Conservation (phyloP, 2,797 vertebrate species). For the Trachurus trachurus region DNA sequence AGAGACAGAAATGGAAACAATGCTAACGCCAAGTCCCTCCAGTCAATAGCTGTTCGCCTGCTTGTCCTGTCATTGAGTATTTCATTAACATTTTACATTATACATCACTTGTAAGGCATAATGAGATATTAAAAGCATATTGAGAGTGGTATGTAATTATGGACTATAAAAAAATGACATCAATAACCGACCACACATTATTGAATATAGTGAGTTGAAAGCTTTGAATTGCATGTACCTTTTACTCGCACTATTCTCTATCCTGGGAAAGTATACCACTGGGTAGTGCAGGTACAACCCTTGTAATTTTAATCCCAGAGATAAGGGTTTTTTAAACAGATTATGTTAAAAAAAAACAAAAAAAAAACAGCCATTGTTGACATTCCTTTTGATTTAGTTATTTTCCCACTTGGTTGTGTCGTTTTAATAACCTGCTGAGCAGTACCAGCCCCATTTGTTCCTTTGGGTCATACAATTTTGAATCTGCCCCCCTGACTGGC, state of each 20-base stretch:
- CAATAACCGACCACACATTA: neutral
- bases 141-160: neutral
- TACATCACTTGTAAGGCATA: neutral
- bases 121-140: neutral
- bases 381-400: neutral
- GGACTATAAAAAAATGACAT: neutral
- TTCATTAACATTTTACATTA: constrained; percentile 15
- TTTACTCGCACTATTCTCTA: neutral
- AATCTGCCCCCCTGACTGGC: too few relatives aligned
- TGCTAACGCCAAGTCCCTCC: constrained; percentile 25
- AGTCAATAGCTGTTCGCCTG: constrained; percentile 10
- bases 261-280: neutral
- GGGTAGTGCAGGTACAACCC: neutral
- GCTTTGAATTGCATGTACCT: neutral
- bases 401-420: constrained; percentile 36
- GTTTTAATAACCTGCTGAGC: constrained; percentile 42
- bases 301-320: too few relatives aligned
- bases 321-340: neutral
- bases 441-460: neutral
- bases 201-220: neutral
- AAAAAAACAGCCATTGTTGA: constrained; percentile 30
- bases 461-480: neutral
- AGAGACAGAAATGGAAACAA: constrained; percentile 24
- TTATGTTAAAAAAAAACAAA: neutral
- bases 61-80: neutral